Evolutionary conservation across 2,888 invertebrate genomes (phyloP).

Genomic region (Calliopum simillimum): DNA sequence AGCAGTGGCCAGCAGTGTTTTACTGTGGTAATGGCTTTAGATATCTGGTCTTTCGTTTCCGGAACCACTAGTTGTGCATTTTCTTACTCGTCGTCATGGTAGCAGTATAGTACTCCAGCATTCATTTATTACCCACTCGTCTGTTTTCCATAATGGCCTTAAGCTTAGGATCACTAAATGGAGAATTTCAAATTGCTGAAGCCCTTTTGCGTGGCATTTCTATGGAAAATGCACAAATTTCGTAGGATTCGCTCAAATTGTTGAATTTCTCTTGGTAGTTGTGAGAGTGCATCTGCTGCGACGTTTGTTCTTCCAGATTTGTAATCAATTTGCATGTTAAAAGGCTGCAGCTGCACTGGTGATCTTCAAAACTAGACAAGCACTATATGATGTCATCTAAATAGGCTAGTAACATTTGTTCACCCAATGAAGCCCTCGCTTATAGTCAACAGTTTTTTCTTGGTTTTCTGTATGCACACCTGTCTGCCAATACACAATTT

Average conservation of each 20-base stretch:
- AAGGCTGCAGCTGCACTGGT: too few species aligned
- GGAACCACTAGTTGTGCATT: too few species aligned
- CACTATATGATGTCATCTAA: conserved; percentile 53
- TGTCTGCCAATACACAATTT: conserved; percentile 42
- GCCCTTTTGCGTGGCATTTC: conserved; percentile 29
- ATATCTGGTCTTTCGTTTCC: too few species aligned
- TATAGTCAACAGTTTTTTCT: conserved; percentile 52
- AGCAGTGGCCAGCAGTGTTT: conserved; percentile 44
- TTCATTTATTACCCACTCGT: conserved; percentile 31
- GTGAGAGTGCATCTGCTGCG: conserved; percentile 44
- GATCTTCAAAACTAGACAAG: conserved; percentile 47
- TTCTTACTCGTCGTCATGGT: conserved; percentile 35
- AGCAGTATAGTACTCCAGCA: conserved; percentile 30
- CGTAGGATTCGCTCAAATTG: neutral
- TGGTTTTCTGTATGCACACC: conserved; percentile 43
- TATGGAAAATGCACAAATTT: conserved; percentile 27
- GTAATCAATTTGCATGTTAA: conserved; percentile 61
- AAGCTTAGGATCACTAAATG: conserved; percentile 26
- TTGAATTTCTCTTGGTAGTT: conserved; percentile 34
- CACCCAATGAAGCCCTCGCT: conserved; percentile 44
- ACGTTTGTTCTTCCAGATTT: conserved; percentile 57
- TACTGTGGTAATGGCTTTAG: too few species aligned
- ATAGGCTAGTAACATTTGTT: conserved; percentile 48
- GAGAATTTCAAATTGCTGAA: conserved; percentile 16
- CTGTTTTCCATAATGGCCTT: conserved; percentile 23